Base-by-base conservation (phyloP, 2,888 invertebrate genomes). In the Gastrophysa polygoni region DNA sequence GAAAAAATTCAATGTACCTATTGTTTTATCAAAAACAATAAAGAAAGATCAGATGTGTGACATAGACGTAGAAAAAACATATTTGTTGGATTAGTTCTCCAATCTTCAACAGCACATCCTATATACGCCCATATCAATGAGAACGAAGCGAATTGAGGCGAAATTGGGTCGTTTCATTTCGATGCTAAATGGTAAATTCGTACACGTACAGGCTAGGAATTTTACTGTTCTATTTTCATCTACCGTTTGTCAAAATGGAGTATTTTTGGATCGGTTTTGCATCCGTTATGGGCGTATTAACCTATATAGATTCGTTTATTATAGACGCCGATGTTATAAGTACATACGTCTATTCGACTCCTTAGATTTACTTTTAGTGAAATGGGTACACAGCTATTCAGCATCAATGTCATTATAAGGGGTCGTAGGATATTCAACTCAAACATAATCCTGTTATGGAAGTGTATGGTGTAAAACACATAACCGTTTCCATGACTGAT, bases 111-210 rank as follows among this genome's bases (percentile, higher is more conserved):
- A n/a, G 24, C 7, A 7, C 7, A 24, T 24, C 24, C 24, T 38
- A 14, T 2, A 38, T 32, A 32, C 10, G 6, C 29, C 5, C 29
- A 8, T 10, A 32, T 2, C 10, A 32, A 32, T 3, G 4, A 38
- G 38, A 38, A 38, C 14, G 14, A 14, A 11, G 38, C n/a, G 14
- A 38, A 38, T 7, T 32, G 21, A 43, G 28, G 48, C 34, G 59
- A 59, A 66, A 63, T 58, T 64, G 51, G 68, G 68, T 68, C 68
- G 59, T 59, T 62, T 68, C 65, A 68, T 68, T 68, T 67, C 61
- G 61, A 67, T 57, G 57, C 61, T 66, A 63, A 67, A 63, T 63
- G 64, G 64, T 67, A 65, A 68, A 68, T 61, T 61, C 47, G 51
- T 44, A 57, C 24, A 24, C 58, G 44, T 34, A 54, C 29, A 43